phyloP scores from a whole-genome alignment of 2,888 invertebrate species.

The Eubasilissa splendida region DNA sequence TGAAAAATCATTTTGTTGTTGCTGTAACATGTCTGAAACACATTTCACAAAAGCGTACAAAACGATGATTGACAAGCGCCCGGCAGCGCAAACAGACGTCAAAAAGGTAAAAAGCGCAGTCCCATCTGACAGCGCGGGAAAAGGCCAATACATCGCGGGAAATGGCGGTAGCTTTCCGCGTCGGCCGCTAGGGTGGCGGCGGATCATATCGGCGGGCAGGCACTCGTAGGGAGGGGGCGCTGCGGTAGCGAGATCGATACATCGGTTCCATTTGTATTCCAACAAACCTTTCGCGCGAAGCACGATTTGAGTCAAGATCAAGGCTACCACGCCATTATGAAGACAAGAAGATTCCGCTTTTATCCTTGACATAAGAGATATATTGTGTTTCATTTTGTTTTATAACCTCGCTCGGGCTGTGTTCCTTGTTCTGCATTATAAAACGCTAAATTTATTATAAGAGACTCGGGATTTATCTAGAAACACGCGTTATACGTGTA shows the following conservation, averaged over 20 bases:
- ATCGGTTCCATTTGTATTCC: slow-evolving; percentile 19
- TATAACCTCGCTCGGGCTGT: too few relatives aligned
- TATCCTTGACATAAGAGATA: background rate
- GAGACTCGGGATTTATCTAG: too few relatives aligned
- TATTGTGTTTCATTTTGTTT: background rate
- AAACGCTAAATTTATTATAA: too few relatives aligned
- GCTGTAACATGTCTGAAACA: too few relatives aligned
- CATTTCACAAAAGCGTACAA: background rate
- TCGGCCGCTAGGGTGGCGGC: slow-evolving; percentile 31
- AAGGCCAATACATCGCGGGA: slow-evolving; percentile 29
- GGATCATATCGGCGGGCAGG: slow-evolving; percentile 18
- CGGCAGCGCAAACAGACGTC: background rate
- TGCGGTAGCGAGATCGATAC: slow-evolving; percentile 32
- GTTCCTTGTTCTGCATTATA: too few relatives aligned
- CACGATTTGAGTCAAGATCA: slow-evolving; percentile 29
- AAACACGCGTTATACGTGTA: too few relatives aligned
- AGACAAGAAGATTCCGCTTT: slow-evolving; percentile 21
- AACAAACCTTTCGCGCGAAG: slow-evolving; percentile 11
- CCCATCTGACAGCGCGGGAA: slow-evolving; percentile 36
- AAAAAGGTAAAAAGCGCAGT: slow-evolving; percentile 23
- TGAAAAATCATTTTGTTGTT: too few relatives aligned
- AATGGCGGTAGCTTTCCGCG: slow-evolving; percentile 38
- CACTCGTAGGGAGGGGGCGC: slow-evolving; percentile 19
- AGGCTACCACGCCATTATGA: slow-evolving; percentile 7
- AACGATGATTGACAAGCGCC: slow-evolving; percentile 22